These are phyloP conservation scores for Pempheris klunzingeri DNA, from an alignment of 2,797 vertebrate genomes.

Conservation along the genomic window DNA sequence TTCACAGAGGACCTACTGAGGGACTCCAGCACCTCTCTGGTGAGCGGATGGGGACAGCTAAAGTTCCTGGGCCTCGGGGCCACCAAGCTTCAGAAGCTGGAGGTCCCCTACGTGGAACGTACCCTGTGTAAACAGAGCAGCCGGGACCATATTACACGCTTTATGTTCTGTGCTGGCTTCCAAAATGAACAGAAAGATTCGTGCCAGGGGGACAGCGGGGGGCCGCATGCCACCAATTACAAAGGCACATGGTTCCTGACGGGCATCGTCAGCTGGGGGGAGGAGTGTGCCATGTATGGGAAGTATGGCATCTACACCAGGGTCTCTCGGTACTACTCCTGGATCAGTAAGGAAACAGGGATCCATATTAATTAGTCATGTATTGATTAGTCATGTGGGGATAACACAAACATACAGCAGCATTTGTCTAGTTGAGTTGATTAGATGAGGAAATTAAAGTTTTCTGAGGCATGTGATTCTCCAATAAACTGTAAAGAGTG, in stretches of 20 bases:
- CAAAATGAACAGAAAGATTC: constrained; percentile 82
- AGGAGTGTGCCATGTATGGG: constrained; percentile 91
- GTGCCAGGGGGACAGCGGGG: constrained; percentile 96
- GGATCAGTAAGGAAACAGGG: constrained; percentile 79
- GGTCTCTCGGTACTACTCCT: constrained; percentile 87
- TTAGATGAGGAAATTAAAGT: neutral
- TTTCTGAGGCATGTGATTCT: constrained; percentile 3
- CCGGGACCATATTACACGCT: constrained; percentile 81
- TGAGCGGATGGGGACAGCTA: constrained; percentile 92
- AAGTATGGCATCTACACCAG: constrained; percentile 96
- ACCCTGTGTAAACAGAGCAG: constrained; percentile 88
- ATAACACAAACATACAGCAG: neutral
- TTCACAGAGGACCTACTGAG: constrained; percentile 88
- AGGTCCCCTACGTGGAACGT: constrained; percentile 89
- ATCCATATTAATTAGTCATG: constrained; percentile 47
- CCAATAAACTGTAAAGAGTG: constrained; percentile 44
- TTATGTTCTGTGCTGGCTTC: constrained; percentile 96
- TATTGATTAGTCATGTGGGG: neutral
- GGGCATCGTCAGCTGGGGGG: constrained; percentile 97
- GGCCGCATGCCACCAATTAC: constrained; percentile 88
- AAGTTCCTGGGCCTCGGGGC: constrained; percentile 78
- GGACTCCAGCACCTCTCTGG: constrained; percentile 78
- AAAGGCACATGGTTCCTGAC: constrained; percentile 93
- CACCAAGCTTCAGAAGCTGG: constrained; percentile 87
- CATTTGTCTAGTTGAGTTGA: neutral